A percentile compares a stretch with the other conserved stretches of the same genome.
phyloP scores from a whole-genome alignment of 2,113 vertebrate species.

The Chamaetylas fuelleborni region DNA sequence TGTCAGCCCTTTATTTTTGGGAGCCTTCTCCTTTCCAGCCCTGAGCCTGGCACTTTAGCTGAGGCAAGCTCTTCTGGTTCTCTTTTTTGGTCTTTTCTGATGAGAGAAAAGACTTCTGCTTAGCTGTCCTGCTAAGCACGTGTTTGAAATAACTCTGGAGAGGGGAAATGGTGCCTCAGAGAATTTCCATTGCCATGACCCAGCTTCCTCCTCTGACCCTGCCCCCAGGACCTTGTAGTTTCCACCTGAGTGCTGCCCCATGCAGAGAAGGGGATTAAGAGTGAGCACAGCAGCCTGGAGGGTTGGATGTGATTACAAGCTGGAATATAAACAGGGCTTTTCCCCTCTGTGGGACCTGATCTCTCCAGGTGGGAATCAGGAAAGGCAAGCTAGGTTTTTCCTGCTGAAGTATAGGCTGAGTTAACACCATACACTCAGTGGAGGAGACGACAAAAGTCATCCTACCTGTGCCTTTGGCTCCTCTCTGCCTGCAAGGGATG shows the following conservation, averaged over 20 bases:
- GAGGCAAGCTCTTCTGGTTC: background rate
- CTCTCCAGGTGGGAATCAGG: background rate
- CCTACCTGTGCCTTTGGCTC: background rate
- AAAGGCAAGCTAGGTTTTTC: background rate
- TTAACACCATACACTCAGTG: background rate
- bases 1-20: background rate
- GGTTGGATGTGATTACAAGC: background rate
- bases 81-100: background rate
- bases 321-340: background rate
- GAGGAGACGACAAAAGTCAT: background rate
- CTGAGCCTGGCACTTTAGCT: background rate
- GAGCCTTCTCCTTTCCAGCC: background rate
- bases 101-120: background rate
- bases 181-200: background rate
- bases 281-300: background rate
- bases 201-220: background rate
- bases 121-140: background rate
- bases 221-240: background rate
- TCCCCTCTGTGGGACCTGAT: background rate
- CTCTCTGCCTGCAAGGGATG: background rate
- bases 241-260: background rate
- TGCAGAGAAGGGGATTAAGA: constrained; percentile 18
- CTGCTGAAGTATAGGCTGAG: background rate
- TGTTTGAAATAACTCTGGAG: background rate
- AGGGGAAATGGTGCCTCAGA: background rate